Evolutionary conservation across 2,797 vertebrate species (phyloP), one percentile per base, ranked within the genome.

Genomic region (Ctenopoma multispine): DNA sequence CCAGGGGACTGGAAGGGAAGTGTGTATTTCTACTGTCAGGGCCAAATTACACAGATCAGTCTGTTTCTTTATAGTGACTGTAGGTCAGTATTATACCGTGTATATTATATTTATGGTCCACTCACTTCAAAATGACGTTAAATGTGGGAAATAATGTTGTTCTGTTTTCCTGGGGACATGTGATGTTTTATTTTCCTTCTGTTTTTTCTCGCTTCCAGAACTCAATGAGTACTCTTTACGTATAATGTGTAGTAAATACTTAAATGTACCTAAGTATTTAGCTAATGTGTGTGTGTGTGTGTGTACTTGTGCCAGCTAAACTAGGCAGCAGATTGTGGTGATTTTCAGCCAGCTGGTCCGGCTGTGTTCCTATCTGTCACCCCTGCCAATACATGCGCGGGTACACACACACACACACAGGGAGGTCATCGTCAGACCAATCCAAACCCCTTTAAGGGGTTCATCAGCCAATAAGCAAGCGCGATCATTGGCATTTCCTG

Each of bases 281-380:
- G 66, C 60, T 49, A 57, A 81, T 79, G 31, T 27, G 34, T 43
- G 43, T 64, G 38, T 66, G 55, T 67, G 61, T 53, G 75, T 27
- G 49, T 51, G 55, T 49, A 17, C 10, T 40, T 3, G 49, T 48
- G 58, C 66, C 78, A 86, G 66, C 75, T 46, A 74, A 88, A 87
- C 77, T 50, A 81, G 66, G 82, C 61, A 89, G 79, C 90, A 92
- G 87, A 92, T 92, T 92, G 88, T 21, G n/a, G 76, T 81, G 85
- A 91, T 91, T 91, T 87, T 79, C 82, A 81, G 82, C 88, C 89
- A 91, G 90, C 90, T 91, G 91, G 85, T 90, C 86, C 53, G 80
- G 78, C 83, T 88, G 77, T 81, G 75, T 83, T 75, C 58, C 69
- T 81, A 76, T 89, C 85, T 69, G 67, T 90, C 84, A 81, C 44